Conservation (phyloP, 2,113 vertebrate species). For the Equus quagga region DNA sequence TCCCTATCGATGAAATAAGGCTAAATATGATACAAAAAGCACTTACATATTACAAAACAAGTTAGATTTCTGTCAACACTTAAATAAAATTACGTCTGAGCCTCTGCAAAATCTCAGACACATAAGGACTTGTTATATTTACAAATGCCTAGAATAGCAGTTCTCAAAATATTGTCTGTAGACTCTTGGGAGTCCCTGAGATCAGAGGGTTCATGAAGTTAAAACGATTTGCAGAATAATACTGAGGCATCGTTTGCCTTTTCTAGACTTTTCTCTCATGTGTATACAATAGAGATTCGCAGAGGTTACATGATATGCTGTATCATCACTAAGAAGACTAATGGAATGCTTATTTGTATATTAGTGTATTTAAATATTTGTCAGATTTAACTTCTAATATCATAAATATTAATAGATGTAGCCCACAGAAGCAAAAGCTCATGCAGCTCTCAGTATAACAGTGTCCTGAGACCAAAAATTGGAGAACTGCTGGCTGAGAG, state of each 20-base stretch:
- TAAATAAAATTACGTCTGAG: constrained; percentile 1
- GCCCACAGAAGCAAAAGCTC: not conserved
- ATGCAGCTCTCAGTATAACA: not conserved
- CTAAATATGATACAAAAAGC: not conserved
- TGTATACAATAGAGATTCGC: not conserved
- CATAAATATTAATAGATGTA: not conserved
- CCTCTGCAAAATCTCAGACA: not conserved
- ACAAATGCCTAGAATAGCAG: not conserved
- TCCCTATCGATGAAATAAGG: not conserved
- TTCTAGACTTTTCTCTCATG: not conserved
- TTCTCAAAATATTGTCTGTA: not conserved
- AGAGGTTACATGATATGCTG: not conserved
- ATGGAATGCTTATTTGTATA: not conserved
- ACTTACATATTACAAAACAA: not conserved
- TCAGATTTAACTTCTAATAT: not conserved
- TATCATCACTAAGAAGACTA: not conserved
- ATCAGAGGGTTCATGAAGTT: not conserved
- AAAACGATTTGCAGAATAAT: not conserved
- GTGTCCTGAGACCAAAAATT: not conserved
- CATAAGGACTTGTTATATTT: not conserved
- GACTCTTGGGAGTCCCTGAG: not conserved
- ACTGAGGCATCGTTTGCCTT: not conserved
- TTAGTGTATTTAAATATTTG: not conserved
- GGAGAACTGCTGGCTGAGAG: not conserved
- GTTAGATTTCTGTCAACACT: not conserved